Base-by-base conservation (phyloP, 2,113 vertebrate genomes). In the Acrocephalus kingi region DNA sequence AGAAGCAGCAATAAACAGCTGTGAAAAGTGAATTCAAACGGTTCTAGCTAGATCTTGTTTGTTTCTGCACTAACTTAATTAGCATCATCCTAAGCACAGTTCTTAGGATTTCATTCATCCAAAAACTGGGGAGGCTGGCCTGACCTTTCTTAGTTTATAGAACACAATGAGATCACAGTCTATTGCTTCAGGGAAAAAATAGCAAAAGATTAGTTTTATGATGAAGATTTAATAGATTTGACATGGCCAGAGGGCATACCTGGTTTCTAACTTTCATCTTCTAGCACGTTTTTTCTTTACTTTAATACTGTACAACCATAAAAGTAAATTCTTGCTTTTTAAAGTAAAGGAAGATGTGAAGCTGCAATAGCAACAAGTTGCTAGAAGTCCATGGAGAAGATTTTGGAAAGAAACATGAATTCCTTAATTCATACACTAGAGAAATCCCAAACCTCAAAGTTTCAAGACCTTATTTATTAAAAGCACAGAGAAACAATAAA, bases 1-100 rank as follows among this genome's bases (percentile, higher is more conserved):
- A 88, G 90, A 80, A 84, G 30, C 88, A 71, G 82, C 59, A 95
- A 84, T 67, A 93, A 92, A 80, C 79, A 90, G 75, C 93, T 92
- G 91, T 59, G 80, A 58, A 93, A 93, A 94, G 89, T 78, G 94
- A 92, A 94, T 90, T 86, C 76, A 89, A 68, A 95, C 80, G 87
- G 83, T 52, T 95, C 76, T 63, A 81, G 83, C 56, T 69, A 75
- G 79, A 90, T 81, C 68, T 90, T 93, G 63, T 94, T 95, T 90
- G 39, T 83, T 75, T 51, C 76, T 56, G 31, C 27, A 16, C 56
- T 94, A 93, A 94, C 83, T 77, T 90, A 67, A 92, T 91, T 79
- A 92, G 52, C 52, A 78, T 48, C 79, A 78, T 87, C 68, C 76
- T 72, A 86, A 92, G 30, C 11, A 68, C 10, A 45, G n/a, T 78